Percentiles rank a stretch among this genome's conserved stretches.
Evolutionary conservation across 2,113 vertebrate species (phyloP).

Genomic region (Colius striatus): DNA sequence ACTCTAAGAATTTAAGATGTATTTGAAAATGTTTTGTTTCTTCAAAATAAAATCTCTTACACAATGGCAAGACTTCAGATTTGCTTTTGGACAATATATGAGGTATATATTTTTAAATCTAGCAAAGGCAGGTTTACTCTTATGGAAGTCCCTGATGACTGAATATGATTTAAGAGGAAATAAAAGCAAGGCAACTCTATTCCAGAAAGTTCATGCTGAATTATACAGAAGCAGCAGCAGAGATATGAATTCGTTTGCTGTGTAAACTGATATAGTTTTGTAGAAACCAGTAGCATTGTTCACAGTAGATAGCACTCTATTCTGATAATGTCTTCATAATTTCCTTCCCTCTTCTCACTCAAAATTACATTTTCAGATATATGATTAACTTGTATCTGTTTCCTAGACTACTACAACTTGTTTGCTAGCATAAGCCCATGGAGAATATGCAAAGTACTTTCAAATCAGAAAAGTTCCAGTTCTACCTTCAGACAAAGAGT

Average conservation of each 20-base stretch:
- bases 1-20: background rate
- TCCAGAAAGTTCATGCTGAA: background rate
- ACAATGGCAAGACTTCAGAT: background rate
- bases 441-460: background rate
- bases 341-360: background rate
- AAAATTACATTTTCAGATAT: background rate
- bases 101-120: background rate
- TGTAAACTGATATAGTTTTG: background rate
- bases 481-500: background rate
- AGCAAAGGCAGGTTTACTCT: background rate
- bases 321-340: background rate
- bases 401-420: background rate
- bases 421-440: background rate
- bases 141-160: background rate
- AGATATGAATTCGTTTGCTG: background rate
- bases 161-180: background rate
- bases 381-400: background rate
- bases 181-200: background rate
- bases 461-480: background rate
- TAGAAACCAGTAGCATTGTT: background rate
- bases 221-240: background rate
- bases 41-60: background rate
- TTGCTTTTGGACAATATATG: background rate
- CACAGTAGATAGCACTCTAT: background rate
- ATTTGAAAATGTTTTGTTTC: background rate